Percentiles rank a stretch among this genome's conserved stretches.
Evolutionary conservation across 2,888 invertebrate genomes (phyloP).

Genomic region (Imbricaverruca yamaguchii): DNA sequence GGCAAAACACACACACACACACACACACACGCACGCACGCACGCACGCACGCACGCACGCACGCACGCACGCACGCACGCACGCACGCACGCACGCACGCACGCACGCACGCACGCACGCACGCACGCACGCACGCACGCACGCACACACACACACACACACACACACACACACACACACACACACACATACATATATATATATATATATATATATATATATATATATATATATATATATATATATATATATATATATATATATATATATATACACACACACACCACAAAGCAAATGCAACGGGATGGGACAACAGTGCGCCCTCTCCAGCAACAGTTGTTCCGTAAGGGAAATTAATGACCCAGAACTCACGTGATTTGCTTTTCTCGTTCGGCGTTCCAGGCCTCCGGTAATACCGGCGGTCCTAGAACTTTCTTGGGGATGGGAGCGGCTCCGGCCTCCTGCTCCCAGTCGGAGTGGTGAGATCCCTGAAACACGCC

Average conservation of each 20-base stretch:
- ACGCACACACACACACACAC: not conserved
- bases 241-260: too few relatives aligned
- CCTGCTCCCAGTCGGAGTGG: too few relatives aligned
- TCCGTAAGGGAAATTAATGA: too few relatives aligned
- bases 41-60: constrained; percentile 11
- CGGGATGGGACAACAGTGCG: not conserved
- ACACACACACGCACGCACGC: constrained; percentile 18
- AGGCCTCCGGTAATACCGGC: constrained; percentile 9
- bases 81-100: constrained; percentile 14
- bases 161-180: constrained; percentile 1
- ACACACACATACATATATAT: not conserved
- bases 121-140: not conserved
- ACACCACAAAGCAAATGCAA: not conserved
- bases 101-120: not conserved
- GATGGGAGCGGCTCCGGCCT: not conserved
- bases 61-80: constrained; percentile 7
- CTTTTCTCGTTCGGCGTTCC: not conserved
- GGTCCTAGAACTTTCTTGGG: not conserved
- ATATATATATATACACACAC: not conserved
- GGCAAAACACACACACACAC: constrained; percentile 1
- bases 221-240: not conserved
- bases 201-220: not conserved
- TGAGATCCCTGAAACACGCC: too few relatives aligned
- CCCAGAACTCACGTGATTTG: too few relatives aligned
- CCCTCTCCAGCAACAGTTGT: not conserved